Conservation (phyloP, 2,888 invertebrate genomes). For the Cremastinae sp. region DNA sequence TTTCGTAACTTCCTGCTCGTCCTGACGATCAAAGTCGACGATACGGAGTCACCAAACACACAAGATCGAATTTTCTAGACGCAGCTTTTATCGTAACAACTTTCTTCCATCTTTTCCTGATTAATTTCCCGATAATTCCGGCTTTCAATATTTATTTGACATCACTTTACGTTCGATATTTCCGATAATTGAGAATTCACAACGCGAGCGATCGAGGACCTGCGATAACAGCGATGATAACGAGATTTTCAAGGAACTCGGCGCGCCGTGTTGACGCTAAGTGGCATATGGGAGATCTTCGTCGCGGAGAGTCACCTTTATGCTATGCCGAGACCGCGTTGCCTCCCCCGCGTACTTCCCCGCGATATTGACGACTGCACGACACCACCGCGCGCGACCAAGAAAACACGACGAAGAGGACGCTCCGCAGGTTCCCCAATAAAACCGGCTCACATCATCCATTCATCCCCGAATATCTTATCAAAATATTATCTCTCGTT, state of each 20-base stretch:
- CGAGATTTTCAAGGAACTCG: constrained; percentile 32
- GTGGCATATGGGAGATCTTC: constrained; percentile 74
- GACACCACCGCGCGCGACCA: constrained; percentile 32
- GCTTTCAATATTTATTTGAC: background rate
- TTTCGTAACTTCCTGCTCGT: background rate
- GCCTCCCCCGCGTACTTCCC: constrained; percentile 73
- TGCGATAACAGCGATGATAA: background rate
- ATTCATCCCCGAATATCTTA: constrained; percentile 9
- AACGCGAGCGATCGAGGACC: too few species aligned
- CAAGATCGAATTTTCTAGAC: background rate
- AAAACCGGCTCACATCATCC: constrained; percentile 5
- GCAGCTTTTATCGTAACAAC: constrained; percentile 6
- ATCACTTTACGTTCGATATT: background rate
- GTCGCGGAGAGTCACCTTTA: constrained; percentile 76
- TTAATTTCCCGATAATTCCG: background rate
- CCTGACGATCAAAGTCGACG: background rate
- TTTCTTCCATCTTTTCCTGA: background rate
- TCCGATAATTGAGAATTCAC: too few species aligned
- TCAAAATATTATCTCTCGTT: background rate
- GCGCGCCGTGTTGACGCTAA: constrained; percentile 67
- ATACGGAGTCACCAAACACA: background rate
- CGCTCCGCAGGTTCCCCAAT: background rate
- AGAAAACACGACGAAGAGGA: constrained; percentile 18
- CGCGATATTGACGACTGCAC: constrained; percentile 58
- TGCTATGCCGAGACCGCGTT: constrained; percentile 69